phyloP scores from a whole-genome alignment of 1,140 invertebrate species.

The Oreohelix idahoensis region DNA sequence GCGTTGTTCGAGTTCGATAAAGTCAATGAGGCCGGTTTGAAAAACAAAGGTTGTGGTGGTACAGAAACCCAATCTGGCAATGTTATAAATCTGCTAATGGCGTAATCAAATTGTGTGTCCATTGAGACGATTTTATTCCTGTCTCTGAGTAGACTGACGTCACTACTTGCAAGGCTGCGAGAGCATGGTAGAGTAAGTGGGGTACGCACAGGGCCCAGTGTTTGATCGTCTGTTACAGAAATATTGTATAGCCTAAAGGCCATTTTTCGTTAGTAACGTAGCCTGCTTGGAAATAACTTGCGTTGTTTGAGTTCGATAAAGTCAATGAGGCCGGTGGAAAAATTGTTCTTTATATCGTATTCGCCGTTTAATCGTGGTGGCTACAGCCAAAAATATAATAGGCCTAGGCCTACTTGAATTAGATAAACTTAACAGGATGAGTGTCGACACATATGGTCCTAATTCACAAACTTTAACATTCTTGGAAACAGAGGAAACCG shows the following conservation, averaged over 20 bases:
- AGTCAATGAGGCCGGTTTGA: too few species aligned
- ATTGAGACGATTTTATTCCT: not conserved
- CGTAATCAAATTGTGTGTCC: slow-evolving; percentile 27
- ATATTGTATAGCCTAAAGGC: too few species aligned
- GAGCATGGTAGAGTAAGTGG: too few species aligned
- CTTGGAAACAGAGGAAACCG: slow-evolving; percentile 91
- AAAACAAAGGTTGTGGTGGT: too few species aligned
- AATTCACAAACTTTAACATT: slow-evolving; percentile 92
- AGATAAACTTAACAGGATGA: slow-evolving; percentile 75
- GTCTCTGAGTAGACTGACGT: not conserved
- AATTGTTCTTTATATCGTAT: not conserved
- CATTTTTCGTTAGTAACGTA: too few species aligned
- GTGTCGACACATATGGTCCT: slow-evolving; percentile 79
- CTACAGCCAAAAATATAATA: too few species aligned
- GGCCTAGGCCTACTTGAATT: not conserved
- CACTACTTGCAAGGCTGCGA: not conserved
- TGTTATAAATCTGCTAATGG: not conserved
- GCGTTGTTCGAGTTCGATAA: too few species aligned
- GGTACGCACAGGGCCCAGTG: too few species aligned
- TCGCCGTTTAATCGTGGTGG: not conserved
- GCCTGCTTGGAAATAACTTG: too few species aligned
- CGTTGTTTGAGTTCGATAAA: too few species aligned
- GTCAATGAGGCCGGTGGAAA: too few species aligned
- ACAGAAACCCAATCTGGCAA: not conserved
- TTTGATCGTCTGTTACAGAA: too few species aligned